Evolutionary conservation across 2,797 vertebrate genomes (phyloP), one percentile per base, ranked within the genome.

Genomic region (Syndactyla subalaris): DNA sequence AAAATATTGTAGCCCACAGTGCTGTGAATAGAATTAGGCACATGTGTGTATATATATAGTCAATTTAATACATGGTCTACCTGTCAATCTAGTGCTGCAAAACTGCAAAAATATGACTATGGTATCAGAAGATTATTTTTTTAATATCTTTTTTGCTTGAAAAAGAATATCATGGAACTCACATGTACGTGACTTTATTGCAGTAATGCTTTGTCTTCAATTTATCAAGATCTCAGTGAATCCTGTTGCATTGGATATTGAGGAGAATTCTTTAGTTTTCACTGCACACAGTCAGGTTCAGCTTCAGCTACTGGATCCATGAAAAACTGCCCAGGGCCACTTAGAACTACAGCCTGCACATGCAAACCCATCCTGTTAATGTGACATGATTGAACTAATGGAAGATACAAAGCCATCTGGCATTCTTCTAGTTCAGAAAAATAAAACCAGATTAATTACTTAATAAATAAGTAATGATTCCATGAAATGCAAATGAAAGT

Each of bases 361-460:
- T 23, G 78, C 58, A 95, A 96, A 89, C 11, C 41, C 68, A 88
- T 75, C 62, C 71, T 73, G 76, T 34, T 85, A 88, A 79, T 49
- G 45, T 84, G 91, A 93, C 66, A 52, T 70, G 76, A 90, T 54
- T 88, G 91, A 91, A 82, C 45, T 92, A 91, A 93, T 46, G 73
- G 88, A 88, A 88, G 62, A 91, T 43, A 76, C 46, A 81, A 84
- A 94, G 34, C 21, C 93, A 88, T 87, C 73, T 17, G 38, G 45
- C n/a, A 67, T 73, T 91, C 73, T 75, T 91, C 79, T 84, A 46
- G 34, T n/a, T 88, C 48, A 68, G 43, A 59, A 85, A 92, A 96
- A 92, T 75, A 93, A 89, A 82, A 7, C 27, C 18, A 72, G 79
- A 89, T 71, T 88, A 89, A 89, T 89, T 79, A 61, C 38, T 88